These are phyloP conservation scores for Ptiloglossa arizonensis DNA, from an alignment of 1,140 invertebrate species.

Conservation along the genomic window DNA sequence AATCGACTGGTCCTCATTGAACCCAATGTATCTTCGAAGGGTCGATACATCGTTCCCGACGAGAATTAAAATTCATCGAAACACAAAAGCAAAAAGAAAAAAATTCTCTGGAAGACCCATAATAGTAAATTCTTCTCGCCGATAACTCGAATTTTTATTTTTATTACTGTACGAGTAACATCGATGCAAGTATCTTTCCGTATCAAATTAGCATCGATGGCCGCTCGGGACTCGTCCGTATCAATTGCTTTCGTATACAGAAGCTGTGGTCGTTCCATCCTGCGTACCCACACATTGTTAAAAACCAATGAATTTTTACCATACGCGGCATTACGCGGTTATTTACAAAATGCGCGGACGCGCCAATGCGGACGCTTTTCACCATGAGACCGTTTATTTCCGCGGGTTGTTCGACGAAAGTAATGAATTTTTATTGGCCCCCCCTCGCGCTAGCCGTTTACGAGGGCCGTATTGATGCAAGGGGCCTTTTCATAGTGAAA, in stretches of 20 bases:
- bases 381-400: constrained; percentile 2
- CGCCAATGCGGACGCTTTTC: constrained; percentile 2
- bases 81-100: no score
- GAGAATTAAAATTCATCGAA: no score
- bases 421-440: constrained; percentile 51
- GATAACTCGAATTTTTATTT: no score
- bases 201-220: not conserved
- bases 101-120: no score
- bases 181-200: no score
- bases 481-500: constrained; percentile 13
- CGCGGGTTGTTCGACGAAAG: constrained; percentile 17
- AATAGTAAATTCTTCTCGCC: no score
- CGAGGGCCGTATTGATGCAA: not conserved
- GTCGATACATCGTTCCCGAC: no score
- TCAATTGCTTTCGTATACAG: not conserved
- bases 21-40: no score
- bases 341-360: constrained; percentile 40
- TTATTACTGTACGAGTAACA: no score
- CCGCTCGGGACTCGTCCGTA: not conserved
- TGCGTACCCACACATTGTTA: constrained; percentile 10
- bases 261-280: not conserved
- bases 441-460: not conserved
- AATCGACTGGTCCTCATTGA: no score
- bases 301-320: constrained; percentile 49
- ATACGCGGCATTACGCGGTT: constrained; percentile 27